Evolutionary conservation across 2,113 vertebrate species (phyloP), one percentile per base, ranked within the genome.

Genomic region (Lasiurus borealis): DNA sequence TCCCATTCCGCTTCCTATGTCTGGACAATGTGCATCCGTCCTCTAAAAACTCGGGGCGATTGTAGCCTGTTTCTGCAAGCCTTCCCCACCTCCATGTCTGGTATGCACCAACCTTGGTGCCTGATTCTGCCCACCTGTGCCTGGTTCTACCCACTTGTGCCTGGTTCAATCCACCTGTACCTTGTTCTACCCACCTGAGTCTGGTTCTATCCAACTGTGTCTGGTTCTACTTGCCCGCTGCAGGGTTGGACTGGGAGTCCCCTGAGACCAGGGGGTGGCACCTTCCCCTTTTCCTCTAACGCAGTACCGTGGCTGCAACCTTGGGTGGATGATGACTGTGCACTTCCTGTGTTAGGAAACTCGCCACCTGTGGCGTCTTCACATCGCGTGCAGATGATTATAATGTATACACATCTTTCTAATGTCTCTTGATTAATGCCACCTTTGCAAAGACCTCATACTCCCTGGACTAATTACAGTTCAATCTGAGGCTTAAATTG

Each of bases 181-280:
- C 40, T 40, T 3, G 40, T 40, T 40, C 40, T 40, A 40, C 40
- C 40, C 40, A 40, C 40, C 40, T 40, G 40, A 40, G 40, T 40
- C 40, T 40, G 40, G 40, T 40, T 40, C 40, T 40, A 40, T 40
- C 40, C 40, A 40, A 40, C 40, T 40, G 40, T 40, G 3, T 5
- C 40, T 40, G 40, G 23, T 46, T 8, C 40, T 46, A 9, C 5
- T 13, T 62, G 8, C 59, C 36, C 1, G 5, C 14, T 27, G 66
- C 34, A 44, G 10, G 2, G 0, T 23, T n/a, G n/a, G 16, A 21
- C 31, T 9, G 46, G 46, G 29, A n/a, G 34, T 3, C 54, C 8
- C 25, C 59, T 54, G 29, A 16, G 13, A 19, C 66, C 31, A 12
- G 23, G 13, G 10, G 31, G 9, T 14, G 8, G 1, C 29, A 77